Base-by-base conservation (phyloP, 2,113 vertebrate species). In the Falco punctatus region DNA sequence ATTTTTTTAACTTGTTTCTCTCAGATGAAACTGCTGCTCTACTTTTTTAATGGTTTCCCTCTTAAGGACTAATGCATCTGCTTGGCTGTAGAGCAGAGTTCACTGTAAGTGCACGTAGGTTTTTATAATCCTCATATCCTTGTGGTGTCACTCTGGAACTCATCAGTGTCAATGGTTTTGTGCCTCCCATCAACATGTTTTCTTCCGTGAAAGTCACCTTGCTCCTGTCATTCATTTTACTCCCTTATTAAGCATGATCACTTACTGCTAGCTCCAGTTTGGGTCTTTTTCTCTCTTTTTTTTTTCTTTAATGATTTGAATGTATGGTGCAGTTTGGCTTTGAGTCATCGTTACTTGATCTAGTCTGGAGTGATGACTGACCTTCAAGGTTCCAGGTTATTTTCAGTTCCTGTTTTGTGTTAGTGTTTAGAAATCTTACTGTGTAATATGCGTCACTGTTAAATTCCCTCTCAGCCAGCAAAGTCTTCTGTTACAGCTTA, bases 11-110 rank as follows among this genome's bases (percentile, higher is more conserved):
- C 81, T 84, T 57, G 49, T 87, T 95, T 94, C 67, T 81, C 26
- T 83, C 33, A 22, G 40, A 73, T 70, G 44, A 90, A 97, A 46
- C 24, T 58, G 77, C 77, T 94, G 83, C 54, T 77, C 77, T 96
- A 69, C 57, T 74, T 96, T 78, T 92, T 54, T 38, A 85, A 77
- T 94, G 67, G 64, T 52, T 92, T 95, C 27, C 18, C n/a, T 94
- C 72, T 87, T 69, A 79, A 92, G 40, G 58, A 69, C 77, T 86
- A 89, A 81, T 81, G 69, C 77, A 46, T 89, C 58, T 92, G 44
- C n/a, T 77, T 61, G 8, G 66, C 57, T 1, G 1, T 26, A 80
- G 35, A 91, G 40, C 5, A 7, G 69, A 84, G 86, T 79, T 94
- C 88, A 91, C 2, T 83, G 70, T 40, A 62, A 92, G 70, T 84